Evolutionary conservation across 2,797 vertebrate species (phyloP).

Genomic region (Aldrovandia affinis): DNA sequence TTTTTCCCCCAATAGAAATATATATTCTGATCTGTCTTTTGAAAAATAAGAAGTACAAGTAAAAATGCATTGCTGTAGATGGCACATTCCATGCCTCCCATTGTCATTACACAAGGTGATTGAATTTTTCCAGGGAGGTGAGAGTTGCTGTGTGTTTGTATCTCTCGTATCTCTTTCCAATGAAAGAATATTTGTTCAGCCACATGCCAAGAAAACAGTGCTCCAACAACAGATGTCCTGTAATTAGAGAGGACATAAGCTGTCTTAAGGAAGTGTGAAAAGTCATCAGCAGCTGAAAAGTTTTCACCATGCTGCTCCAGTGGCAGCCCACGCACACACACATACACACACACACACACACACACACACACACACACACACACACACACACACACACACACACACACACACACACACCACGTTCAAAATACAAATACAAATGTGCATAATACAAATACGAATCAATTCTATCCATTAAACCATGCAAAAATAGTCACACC

Average conservation of each 20-base stretch:
- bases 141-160: constrained; percentile 73
- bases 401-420: not conserved
- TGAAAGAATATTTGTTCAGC: constrained; percentile 81
- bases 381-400: constrained; percentile 9
- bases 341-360: constrained; percentile 41
- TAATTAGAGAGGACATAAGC: constrained; percentile 83
- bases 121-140: constrained; percentile 75
- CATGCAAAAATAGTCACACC: constrained; percentile 9
- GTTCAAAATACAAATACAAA: not conserved
- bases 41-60: not conserved
- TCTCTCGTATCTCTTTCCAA: constrained; percentile 75
- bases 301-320: constrained; percentile 66
- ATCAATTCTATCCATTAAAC: not conserved
- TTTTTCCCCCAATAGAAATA: not conserved
- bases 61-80: not conserved
- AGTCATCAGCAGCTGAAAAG: constrained; percentile 75
- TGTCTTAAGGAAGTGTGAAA: constrained; percentile 77
- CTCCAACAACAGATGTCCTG: constrained; percentile 80
- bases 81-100: not conserved
- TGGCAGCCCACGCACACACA: constrained; percentile 32
- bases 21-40: not conserved
- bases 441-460: not conserved
- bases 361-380: constrained; percentile 18
- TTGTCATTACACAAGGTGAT: constrained; percentile 57
- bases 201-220: constrained; percentile 79